Evolutionary conservation across 2,797 vertebrate species (phyloP), one percentile per base, ranked within the genome.

Genomic region (Lithobates pipiens): DNA sequence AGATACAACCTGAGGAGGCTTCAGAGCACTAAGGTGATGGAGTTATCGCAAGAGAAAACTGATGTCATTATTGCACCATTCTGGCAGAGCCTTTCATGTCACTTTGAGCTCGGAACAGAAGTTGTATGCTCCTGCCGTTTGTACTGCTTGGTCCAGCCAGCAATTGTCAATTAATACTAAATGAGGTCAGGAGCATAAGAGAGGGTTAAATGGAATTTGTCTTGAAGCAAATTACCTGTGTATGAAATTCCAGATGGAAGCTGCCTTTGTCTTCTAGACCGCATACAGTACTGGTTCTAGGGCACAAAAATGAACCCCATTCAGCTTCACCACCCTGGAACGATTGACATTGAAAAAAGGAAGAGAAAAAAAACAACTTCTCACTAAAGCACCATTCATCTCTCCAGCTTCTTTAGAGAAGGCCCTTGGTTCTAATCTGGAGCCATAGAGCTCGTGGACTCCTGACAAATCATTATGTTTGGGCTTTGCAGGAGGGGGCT

Each of bases 401-500:
- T n/a, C 3, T n/a, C 6, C 21, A n/a, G 54, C 21, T 61, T 61
- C 54, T 61, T 61, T 61, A 61, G 21, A 23, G 10, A 61, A 23
- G 54, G 6, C 0, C 54, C 21, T 23, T 23, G 21, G 54, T 61
- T 61, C 18, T 61, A 23, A 61, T 61, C 21, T 57, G 10, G 21
- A 57, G 54, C 61, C 27, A 15, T 27, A 27, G 32, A 68, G 39
- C n/a, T 27, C 46, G 63, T 63, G 11, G 36, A n/a, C 65, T 69
- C 39, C 0, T 44, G 77, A 27, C 63, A 71, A 71, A 71, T 80
- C 44, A 15, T 71, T 25, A 72, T 80, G 34, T 70, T 39, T 3
- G 27, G 36, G 16, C 77, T 11, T 34, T 18, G 11, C 63, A 34
- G n/a, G 50, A 29, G 46, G 36, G 44, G 44, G 42, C 27, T 13